Conservation (phyloP, 2,113 vertebrate genomes). For the Xiphophorus couchianus region DNA sequence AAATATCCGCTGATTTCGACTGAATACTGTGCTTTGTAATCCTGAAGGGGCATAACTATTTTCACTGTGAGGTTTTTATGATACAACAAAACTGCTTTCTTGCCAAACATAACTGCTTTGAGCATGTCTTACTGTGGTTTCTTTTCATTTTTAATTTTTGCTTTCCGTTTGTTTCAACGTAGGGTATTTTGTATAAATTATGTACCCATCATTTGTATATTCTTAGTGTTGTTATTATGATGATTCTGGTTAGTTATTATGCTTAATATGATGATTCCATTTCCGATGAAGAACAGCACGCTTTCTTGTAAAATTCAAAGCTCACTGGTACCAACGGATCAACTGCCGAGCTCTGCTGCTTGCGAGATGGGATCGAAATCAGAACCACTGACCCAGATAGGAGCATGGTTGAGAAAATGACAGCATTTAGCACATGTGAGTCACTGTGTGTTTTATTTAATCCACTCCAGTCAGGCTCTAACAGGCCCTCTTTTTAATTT, state of each 20-base stretch:
- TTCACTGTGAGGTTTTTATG: conserved; percentile 86
- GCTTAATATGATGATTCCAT: conserved; percentile 78
- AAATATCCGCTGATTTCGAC: conserved; percentile 79
- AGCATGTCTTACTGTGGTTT: conserved; percentile 82
- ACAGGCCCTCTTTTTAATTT: conserved; percentile 32
- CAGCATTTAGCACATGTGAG: conserved; percentile 35
- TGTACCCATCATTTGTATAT: conserved; percentile 80
- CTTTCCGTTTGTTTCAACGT: conserved; percentile 71
- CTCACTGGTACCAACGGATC: conserved; percentile 78
- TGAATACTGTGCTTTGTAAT: conserved; percentile 86
- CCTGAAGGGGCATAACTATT: conserved; percentile 84
- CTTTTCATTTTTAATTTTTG: conserved; percentile 71
- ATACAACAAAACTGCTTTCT: conserved; percentile 83
- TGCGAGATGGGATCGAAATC: conserved; percentile 52
- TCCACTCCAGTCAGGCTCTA: conserved; percentile 63
- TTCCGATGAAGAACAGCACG: conserved; percentile 75
- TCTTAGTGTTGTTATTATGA: conserved; percentile 76
- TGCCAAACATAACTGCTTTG: conserved; percentile 83
- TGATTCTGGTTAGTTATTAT: conserved; percentile 75
- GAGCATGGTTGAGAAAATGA: background rate
- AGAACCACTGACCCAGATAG: conserved; percentile 43
- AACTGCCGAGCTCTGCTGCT: conserved; percentile 66
- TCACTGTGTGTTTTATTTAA: conserved; percentile 61
- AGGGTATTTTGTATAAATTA: conserved; percentile 81
- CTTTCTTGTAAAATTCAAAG: conserved; percentile 66